Evolutionary conservation across 2,797 vertebrate genomes (phyloP), one percentile per base, ranked within the genome.

Genomic region (Poecile montanus): DNA sequence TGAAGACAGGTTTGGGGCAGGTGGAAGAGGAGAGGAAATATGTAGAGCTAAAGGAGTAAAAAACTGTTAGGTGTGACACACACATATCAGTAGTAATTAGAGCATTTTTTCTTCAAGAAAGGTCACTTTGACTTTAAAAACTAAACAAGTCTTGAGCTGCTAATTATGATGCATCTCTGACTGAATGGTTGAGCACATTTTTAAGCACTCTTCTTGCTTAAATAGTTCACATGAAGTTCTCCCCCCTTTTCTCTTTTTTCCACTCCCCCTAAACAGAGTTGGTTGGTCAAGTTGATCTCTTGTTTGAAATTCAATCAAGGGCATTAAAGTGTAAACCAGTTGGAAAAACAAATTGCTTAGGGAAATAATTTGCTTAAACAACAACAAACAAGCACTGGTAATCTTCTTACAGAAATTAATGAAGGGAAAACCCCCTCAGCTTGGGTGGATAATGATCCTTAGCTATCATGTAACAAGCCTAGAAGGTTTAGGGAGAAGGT

Each of bases 261-360:
- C 94, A 96, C 96, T 97, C 75, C 87, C 93, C 80, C 81, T 42
- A 56, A 96, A 95, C 77, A 95, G 96, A 98, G 97, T 97, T 97
- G 97, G 98, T 98, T 98, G 98, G 98, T 99, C 99, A 98, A 98
- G 98, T 98, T 98, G 98, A 98, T 98, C 98, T 98, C 98, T 98
- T 97, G 97, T 98, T 98, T 98, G 98, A 98, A 99, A 99, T 99
- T 99, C 98, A 99, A 99, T 99, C 98, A 97, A 98, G 98, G 98
- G 99, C 98, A 99, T 99, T 99, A 99, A 99, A 99, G 98, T 99
- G 99, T 99, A 99, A 99, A 99, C 98, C 99, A 98, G 98, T 99
- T 99, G 99, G 98, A 99, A 99, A 99, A 99, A 99, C 99, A 99
- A 99, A 99, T 98, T 98, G 99, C 98, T 99, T 99, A 99, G 98